Conservation (phyloP, 2,888 invertebrate species). For the Brachycybe producta region DNA sequence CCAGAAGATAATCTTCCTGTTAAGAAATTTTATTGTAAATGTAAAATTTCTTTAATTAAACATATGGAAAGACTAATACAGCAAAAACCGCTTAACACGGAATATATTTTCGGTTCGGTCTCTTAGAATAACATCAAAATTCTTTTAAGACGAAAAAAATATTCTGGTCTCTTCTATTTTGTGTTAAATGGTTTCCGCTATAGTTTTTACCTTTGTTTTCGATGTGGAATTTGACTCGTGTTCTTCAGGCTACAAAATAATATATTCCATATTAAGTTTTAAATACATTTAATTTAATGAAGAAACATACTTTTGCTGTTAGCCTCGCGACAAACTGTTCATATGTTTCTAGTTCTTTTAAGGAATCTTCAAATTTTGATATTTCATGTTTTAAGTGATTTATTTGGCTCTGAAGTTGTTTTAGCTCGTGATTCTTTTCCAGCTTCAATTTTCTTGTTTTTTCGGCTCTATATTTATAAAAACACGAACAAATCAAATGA, state of each 20-base stretch:
- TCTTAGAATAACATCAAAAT: too few species aligned
- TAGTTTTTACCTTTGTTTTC: too few species aligned
- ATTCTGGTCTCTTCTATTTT: too few species aligned
- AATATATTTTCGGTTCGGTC: too few species aligned
- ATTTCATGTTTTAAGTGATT: neutral
- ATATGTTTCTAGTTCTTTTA: constrained; percentile 2
- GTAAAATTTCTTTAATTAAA: neutral
- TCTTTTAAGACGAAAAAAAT: too few species aligned
- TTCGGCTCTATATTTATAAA: constrained; percentile 5
- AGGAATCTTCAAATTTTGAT: constrained; percentile 7
- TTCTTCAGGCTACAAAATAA: too few species aligned
- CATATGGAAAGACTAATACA: neutral
- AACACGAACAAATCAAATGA: neutral
- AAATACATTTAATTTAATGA: neutral
- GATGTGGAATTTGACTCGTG: too few species aligned
- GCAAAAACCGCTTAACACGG: neutral
- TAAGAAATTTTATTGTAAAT: neutral
- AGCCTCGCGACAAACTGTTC: constrained; percentile 1
- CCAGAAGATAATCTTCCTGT: neutral
- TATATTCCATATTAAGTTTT: too few species aligned
- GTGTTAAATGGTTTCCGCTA: too few species aligned
- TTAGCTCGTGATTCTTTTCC: constrained; percentile 7
- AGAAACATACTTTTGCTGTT: neutral
- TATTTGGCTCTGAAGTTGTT: neutral
- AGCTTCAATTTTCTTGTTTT: neutral